These are phyloP conservation scores for Myiotriccus ornatus DNA, from an alignment of 2,797 vertebrate genomes.

Conservation along the genomic window DNA sequence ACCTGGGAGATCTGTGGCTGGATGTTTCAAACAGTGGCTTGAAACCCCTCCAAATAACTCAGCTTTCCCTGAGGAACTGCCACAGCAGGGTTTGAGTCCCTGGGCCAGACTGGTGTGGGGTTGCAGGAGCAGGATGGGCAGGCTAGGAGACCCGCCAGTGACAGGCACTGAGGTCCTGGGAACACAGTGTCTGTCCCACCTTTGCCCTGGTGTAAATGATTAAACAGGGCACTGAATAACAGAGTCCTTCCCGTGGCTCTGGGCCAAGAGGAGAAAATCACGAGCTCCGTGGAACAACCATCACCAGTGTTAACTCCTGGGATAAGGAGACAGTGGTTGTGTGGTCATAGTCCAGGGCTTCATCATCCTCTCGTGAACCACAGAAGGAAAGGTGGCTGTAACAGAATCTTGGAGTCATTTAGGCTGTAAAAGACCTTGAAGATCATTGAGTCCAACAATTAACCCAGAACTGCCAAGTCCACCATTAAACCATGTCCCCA, in stretches of 20 bases:
- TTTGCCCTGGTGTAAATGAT: not conserved
- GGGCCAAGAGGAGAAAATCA: not conserved
- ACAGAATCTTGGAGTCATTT: not conserved
- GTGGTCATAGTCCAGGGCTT: not conserved
- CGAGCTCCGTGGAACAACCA: not conserved
- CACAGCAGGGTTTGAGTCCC: not conserved
- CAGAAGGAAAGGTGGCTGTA: not conserved
- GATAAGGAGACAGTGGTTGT: not conserved
- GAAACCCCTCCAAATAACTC: not conserved
- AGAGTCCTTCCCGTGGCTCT: not conserved
- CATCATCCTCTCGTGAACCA: not conserved
- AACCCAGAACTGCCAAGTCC: not conserved
- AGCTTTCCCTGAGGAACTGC: not conserved
- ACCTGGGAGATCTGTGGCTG: not conserved
- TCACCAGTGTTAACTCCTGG: not conserved
- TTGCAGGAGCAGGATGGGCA: not conserved
- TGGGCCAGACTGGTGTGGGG: rapidly evolving
- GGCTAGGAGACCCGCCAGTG: not conserved
- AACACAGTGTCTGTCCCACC: not conserved
- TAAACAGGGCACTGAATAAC: not conserved
- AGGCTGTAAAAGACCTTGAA: not conserved
- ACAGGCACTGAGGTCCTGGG: not conserved
- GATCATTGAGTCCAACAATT: not conserved
- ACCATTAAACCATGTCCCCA: not conserved
- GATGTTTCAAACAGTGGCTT: not conserved